These are phyloP conservation scores for Crotalus viridis DNA, from an alignment of 2,113 vertebrate species.

Conservation along the genomic window DNA sequence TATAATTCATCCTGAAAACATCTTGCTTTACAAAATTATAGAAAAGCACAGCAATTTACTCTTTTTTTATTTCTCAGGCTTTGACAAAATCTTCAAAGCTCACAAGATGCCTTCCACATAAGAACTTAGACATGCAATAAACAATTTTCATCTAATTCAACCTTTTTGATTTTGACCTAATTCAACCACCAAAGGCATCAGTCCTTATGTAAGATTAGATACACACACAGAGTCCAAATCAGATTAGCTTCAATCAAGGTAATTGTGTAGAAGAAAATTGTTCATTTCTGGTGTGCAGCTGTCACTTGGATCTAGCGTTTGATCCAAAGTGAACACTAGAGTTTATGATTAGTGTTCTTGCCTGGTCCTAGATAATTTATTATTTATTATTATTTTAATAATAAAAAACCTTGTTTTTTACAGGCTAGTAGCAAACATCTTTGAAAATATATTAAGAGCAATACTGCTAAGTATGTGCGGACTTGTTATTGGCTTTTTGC, in stretches of 20 bases:
- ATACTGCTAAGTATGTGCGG: background rate
- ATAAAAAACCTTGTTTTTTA: slow-evolving; percentile 21
- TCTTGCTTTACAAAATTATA: slow-evolving; percentile 86
- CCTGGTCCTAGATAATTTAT: slow-evolving; percentile 28
- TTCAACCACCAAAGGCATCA: slow-evolving; percentile 70
- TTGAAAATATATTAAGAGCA: slow-evolving; percentile 3
- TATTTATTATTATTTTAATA: slow-evolving; percentile 35
- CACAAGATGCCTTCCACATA: slow-evolving; percentile 79
- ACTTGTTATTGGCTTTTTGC: background rate
- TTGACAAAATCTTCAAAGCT: slow-evolving; percentile 88
- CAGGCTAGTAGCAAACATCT: background rate
- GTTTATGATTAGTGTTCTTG: slow-evolving; percentile 32
- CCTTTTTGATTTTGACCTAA: slow-evolving; percentile 80
- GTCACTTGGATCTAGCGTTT: slow-evolving; percentile 68
- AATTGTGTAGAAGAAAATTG: slow-evolving; percentile 76
- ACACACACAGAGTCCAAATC: slow-evolving; percentile 69
- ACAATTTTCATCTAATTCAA: slow-evolving; percentile 83
- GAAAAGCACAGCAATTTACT: slow-evolving; percentile 96
- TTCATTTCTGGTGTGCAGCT: slow-evolving; percentile 68
- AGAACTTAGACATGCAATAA: slow-evolving; percentile 81
- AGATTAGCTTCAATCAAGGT: slow-evolving; percentile 80
- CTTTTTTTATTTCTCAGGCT: slow-evolving; percentile 78
- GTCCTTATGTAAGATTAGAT: slow-evolving; percentile 65
- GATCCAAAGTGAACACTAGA: slow-evolving; percentile 66
- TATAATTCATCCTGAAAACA: slow-evolving; percentile 90